Conservation (phyloP, 2,113 vertebrate species). For the Pyrgilauda ruficollis region DNA sequence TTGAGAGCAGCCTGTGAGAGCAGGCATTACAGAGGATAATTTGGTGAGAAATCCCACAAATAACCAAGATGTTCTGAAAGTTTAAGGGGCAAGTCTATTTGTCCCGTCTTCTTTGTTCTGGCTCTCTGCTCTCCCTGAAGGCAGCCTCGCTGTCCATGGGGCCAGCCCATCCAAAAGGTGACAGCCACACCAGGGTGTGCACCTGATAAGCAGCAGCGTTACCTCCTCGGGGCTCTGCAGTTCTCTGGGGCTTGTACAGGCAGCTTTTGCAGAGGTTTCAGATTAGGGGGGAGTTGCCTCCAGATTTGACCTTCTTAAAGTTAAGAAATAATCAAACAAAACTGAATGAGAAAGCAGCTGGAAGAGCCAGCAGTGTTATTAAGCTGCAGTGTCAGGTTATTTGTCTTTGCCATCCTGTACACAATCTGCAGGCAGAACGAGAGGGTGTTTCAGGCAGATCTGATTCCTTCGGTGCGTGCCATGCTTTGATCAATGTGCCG, state of each 20-base stretch:
- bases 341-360: not conserved
- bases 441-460: not conserved
- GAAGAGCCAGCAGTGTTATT: not conserved
- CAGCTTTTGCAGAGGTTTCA: not conserved
- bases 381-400: not conserved
- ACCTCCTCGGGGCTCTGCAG: not conserved
- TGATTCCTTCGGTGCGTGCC: accelerated
- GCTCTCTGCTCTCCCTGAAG: not conserved
- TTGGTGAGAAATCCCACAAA: not conserved
- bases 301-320: not conserved
- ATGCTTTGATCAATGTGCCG: not conserved
- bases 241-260: not conserved
- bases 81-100: not conserved
- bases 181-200: not conserved
- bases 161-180: accelerated
- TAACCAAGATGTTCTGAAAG: not conserved
- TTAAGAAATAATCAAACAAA: not conserved
- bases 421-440: not conserved
- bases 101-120: not conserved
- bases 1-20: not conserved
- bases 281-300: not conserved
- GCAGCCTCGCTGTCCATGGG: accelerated
- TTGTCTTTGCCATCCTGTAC: not conserved
- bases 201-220: not conserved
- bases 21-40: not conserved